Evolutionary conservation across 2,888 invertebrate species (phyloP).

Genomic region (Autographa pulchrina): DNA sequence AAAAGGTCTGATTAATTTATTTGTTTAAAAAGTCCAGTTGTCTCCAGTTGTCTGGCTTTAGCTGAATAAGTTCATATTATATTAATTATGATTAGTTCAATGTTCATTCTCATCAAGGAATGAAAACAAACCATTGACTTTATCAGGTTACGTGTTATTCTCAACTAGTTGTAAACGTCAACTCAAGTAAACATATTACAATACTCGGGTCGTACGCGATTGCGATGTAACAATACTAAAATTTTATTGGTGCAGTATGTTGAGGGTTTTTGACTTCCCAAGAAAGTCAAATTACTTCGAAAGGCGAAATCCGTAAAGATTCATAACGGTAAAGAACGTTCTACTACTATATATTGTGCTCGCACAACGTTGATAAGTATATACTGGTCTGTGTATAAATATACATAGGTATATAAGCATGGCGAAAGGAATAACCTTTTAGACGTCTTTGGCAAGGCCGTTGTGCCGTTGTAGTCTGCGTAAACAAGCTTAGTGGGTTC

Average conservation of each 20-base stretch:
- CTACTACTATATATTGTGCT: conserved; percentile 14
- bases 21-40: not conserved
- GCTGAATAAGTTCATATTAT: not conserved
- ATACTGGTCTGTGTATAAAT: conserved; percentile 28
- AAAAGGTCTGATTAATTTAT: not conserved
- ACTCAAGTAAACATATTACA: conserved; percentile 16
- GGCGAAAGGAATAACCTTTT: conserved; percentile 78
- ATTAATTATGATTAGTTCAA: not conserved
- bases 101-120: conserved; percentile 21
- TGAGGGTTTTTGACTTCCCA: not conserved
- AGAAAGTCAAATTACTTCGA: not conserved
- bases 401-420: conserved; percentile 50
- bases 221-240: not conserved
- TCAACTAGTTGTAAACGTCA: conserved; percentile 29
- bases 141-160: conserved; percentile 23
- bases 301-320: conserved; percentile 9
- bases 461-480: conserved; percentile 73
- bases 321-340: conserved; percentile 3
- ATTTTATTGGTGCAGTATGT: not conserved
- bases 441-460: conserved; percentile 80
- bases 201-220: conserved; percentile 5
- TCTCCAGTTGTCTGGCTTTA: not conserved
- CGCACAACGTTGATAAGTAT: conserved; percentile 35
- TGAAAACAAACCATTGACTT: conserved; percentile 26
- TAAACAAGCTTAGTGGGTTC: conserved; percentile 65